Evolutionary conservation across 92 coral and sea anemone species (phyloP), one percentile per base, ranked within the genome.

Genomic region (Diadumene lineata): DNA sequence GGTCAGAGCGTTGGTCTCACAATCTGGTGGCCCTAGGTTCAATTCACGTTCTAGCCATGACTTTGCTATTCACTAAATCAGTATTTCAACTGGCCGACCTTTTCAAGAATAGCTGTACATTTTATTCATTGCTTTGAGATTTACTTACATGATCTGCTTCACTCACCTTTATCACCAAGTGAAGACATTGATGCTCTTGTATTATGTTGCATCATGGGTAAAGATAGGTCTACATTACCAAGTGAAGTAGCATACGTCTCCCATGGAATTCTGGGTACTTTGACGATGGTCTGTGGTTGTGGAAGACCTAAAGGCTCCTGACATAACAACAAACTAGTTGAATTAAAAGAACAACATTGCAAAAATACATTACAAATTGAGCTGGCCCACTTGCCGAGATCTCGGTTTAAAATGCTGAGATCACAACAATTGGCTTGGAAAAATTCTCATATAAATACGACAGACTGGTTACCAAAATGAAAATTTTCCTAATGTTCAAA

Each of bases 231-330:
- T 51, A 94, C 57, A 22, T 91, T 83, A 57, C 92, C 96, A 48
- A 94, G 74, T 0, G 98, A 86, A 18, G 89, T 72, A 19, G 96
- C 84, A 73, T 94, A 94, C 31, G 82, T 85, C 50, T 88, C 98
- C 98, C 98, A 94, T 18, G 96, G 96, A 21, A 94, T 83, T 21
- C 75, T 79, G 4, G 98, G 98, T 23, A 94, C 61, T 74, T 87
- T 91, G 23, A 84, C 77, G 7, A 94, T 64, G 34, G 75, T 82
- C 64, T 94, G 98, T 44, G 87, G 68, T 17, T 60, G 26, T 72
- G 98, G 94, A 50, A 94, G 80, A 68, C 70, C 88, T 26, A 91
- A 73, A 29, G 92, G 88, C 46, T 94, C 97, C 98, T 94, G 50
- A 61, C 50, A 34, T 33, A n/a, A 33, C 48, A 43, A 23, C 51